A percentile compares a stretch with the other conserved stretches of the same genome.
Conservation (phyloP, 2,888 invertebrate species). For the Clusia tigrina region DNA sequence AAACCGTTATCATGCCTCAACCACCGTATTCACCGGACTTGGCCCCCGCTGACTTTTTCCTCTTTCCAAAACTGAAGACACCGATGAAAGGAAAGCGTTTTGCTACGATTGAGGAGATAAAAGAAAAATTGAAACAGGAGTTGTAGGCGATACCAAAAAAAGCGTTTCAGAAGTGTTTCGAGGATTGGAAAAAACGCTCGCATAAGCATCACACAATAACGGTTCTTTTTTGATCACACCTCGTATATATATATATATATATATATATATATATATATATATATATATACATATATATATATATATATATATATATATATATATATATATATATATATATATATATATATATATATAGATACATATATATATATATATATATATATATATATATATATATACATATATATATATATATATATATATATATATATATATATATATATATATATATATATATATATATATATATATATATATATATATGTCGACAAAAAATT, state of each 20-base stretch:
- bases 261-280: background rate
- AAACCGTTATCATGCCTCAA: too few relatives aligned
- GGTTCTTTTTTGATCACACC: too few relatives aligned
- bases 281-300: background rate
- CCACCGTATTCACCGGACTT: too few relatives aligned
- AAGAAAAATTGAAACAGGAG: too few relatives aligned
- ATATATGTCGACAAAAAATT: background rate
- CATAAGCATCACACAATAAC: too few relatives aligned
- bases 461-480: background rate
- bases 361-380: background rate
- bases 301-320: background rate
- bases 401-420: background rate
- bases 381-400: background rate
- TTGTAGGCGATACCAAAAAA: too few relatives aligned
- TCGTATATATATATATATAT: background rate
- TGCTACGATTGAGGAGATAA: too few relatives aligned
- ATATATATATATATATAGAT: background rate
- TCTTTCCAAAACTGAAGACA: too few relatives aligned
- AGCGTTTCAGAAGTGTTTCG: too few relatives aligned
- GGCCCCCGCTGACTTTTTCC: too few relatives aligned
- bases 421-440: background rate
- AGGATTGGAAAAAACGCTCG: too few relatives aligned
- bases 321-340: background rate
- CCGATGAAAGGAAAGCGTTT: too few relatives aligned
- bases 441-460: background rate